Conservation (phyloP, 2,888 invertebrate species). For the Erebia aethiops region DNA sequence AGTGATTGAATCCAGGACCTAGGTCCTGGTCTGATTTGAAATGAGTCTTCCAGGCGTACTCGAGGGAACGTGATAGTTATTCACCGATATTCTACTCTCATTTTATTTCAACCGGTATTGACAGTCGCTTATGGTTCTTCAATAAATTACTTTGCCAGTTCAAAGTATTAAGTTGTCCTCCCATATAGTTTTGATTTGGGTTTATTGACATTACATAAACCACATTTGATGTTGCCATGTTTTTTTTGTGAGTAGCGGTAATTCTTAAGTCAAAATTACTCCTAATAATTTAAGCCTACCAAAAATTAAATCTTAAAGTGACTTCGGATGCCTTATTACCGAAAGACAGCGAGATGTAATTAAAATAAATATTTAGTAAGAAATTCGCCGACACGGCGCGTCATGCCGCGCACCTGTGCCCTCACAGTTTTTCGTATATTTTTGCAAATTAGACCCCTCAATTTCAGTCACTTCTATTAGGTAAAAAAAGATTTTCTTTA, state of each 20-base stretch:
- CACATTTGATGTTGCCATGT: too few relatives aligned
- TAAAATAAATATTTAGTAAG: slow-evolving; percentile 81
- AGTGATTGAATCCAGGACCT: slow-evolving; percentile 56
- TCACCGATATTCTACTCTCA: slow-evolving; percentile 49
- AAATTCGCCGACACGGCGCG: slow-evolving; percentile 73
- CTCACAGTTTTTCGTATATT: slow-evolving; percentile 64
- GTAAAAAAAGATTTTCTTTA: too few relatives aligned
- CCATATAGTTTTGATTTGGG: neutral
- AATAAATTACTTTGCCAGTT: neutral
- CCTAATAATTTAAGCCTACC: neutral
- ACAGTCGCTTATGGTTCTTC: neutral
- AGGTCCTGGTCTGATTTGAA: slow-evolving; percentile 59
- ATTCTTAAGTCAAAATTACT: neutral
- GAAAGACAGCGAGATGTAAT: slow-evolving; percentile 72
- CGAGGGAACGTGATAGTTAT: slow-evolving; percentile 49
- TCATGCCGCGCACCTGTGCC: too few relatives aligned
- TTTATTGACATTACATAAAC: neutral
- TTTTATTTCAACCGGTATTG: slow-evolving; percentile 37
- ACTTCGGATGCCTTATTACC: slow-evolving; percentile 42
- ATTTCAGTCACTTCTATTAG: too few relatives aligned
- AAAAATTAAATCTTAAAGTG: neutral
- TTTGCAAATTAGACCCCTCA: slow-evolving; percentile 51
- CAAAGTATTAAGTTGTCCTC: neutral
- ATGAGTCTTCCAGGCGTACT: slow-evolving; percentile 56
- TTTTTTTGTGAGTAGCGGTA: too few relatives aligned